Evolutionary conservation across 2,113 vertebrate genomes (phyloP).

Genomic region (Stigmatopora nigra): DNA sequence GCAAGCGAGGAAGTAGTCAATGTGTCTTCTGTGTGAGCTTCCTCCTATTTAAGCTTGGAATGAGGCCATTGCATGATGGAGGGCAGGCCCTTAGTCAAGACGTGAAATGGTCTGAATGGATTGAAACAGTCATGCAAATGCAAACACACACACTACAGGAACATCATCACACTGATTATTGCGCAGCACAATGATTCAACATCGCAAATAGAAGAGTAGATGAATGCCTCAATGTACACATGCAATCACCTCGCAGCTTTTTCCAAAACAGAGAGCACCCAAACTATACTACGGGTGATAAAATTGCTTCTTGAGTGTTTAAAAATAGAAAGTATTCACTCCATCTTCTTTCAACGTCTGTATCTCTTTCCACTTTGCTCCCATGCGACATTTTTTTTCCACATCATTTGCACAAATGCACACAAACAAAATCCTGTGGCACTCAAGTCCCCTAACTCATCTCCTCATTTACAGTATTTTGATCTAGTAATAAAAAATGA

Average conservation of each 20-base stretch:
- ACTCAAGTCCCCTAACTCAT: neutral
- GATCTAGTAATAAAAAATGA: neutral
- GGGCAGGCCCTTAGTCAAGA: conserved; percentile 33
- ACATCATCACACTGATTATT: conserved; percentile 20
- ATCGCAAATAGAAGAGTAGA: conserved; percentile 34
- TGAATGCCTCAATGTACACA: conserved; percentile 29
- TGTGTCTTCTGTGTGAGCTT: neutral
- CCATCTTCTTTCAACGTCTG: conserved; percentile 31
- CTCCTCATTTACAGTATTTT: conserved; percentile 15
- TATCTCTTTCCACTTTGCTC: conserved; percentile 14
- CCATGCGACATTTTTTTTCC: conserved; percentile 9
- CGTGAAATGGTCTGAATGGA: conserved; percentile 56
- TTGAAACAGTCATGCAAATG: conserved; percentile 25
- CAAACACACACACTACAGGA: conserved; percentile 20
- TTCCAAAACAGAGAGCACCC: conserved; percentile 21
- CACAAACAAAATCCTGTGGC: conserved; percentile 6
- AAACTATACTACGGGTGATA: conserved; percentile 27
- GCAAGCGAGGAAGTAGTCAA: neutral
- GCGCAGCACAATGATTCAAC: conserved; percentile 38
- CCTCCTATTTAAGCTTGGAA: conserved; percentile 30
- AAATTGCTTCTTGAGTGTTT: conserved; percentile 40
- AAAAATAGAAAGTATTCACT: conserved; percentile 44
- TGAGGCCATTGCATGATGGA: conserved; percentile 55
- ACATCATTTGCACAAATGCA: conserved; percentile 12
- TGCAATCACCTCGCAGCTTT: conserved; percentile 26